Evolutionary conservation across 1,140 invertebrate species (phyloP).

Genomic region (Harpegnathos saltator): DNA sequence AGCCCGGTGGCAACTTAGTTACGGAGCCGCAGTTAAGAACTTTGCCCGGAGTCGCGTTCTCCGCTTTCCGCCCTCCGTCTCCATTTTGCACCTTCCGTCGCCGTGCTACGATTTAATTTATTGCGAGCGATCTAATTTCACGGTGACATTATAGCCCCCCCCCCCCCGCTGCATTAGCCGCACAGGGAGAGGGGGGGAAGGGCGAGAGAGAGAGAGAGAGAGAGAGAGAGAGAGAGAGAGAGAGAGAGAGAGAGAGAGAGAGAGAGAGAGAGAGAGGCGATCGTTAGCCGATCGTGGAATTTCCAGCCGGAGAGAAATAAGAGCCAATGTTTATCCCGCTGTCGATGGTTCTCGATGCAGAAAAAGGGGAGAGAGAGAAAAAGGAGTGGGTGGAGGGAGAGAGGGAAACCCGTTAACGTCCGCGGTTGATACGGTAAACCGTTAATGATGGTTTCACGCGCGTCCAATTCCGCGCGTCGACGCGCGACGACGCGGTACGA

Average conservation of each 20-base stretch:
- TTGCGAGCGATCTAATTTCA: slow-evolving; percentile 74
- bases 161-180: slow-evolving; percentile 32
- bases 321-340: slow-evolving; percentile 31
- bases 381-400: no score
- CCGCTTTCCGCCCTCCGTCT: slow-evolving; percentile 30
- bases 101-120: slow-evolving; percentile 70
- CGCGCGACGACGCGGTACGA: no score
- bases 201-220: no score
- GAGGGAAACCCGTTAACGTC: no score
- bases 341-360: slow-evolving; percentile 14
- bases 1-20: slow-evolving; percentile 64
- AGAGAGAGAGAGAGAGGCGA: no score
- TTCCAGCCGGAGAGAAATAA: slow-evolving; percentile 48
- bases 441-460: no score
- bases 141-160: slow-evolving; percentile 44
- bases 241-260: no score
- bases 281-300: slow-evolving; percentile 60
- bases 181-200: no score
- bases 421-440: no score
- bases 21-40: slow-evolving; percentile 71
- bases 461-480: background rate
- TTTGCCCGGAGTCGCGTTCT: slow-evolving; percentile 58
- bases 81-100: slow-evolving; percentile 40
- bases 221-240: no score
- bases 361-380: background rate